Base-by-base conservation (phyloP, 2,797 vertebrate genomes). In the Australoheros facetus region DNA sequence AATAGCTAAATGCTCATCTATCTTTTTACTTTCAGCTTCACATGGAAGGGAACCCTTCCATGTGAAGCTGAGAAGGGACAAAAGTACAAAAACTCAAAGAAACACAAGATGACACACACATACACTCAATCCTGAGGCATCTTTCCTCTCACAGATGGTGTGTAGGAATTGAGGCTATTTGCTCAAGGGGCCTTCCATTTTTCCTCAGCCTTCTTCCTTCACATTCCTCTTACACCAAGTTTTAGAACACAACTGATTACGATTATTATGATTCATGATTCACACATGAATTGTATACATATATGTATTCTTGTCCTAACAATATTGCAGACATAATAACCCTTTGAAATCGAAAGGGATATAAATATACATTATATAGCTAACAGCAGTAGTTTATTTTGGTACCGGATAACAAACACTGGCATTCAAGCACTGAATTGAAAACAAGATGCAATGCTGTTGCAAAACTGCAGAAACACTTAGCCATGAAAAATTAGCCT, bases 71-170 rank as follows among this genome's bases (percentile, higher is more conserved):
- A 66, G 28, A 83, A 6, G 28, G 57, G 30, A 66, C 19, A 64
- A 59, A 73, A 73, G 14, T 48, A 21, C 39, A 78, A 73, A 77
- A 56, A 32, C 6, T 70, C 30, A 78, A 48, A 81, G 51, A 80
- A 78, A 78, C 34, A 84, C 78, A 84, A 66, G 81, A 78, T 39
- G 21, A 79, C 62, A 82, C 58, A 83, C 82, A 53, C 51, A 45
- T 17, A 79, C 70, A 82, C 56, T 81, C 82, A 55, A 53, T 83
- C 92, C 90, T 80, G 48, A 7, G 92, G 93, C 92, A 32, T 85
- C 74, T 88, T 87, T 93, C 89, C 89, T 79, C 72, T 87, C 86
- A 83, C 93, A 94, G 92, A 94, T 94, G 93, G 94, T 59, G 39
- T 19, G n/a, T 10, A 85, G 62, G 77, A 78, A 90, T 87, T 72